A percentile compares a stretch with the other conserved stretches of the same genome.
phyloP scores from a whole-genome alignment of 2,888 invertebrate genomes.

The Drosophila paucipuncta region DNA sequence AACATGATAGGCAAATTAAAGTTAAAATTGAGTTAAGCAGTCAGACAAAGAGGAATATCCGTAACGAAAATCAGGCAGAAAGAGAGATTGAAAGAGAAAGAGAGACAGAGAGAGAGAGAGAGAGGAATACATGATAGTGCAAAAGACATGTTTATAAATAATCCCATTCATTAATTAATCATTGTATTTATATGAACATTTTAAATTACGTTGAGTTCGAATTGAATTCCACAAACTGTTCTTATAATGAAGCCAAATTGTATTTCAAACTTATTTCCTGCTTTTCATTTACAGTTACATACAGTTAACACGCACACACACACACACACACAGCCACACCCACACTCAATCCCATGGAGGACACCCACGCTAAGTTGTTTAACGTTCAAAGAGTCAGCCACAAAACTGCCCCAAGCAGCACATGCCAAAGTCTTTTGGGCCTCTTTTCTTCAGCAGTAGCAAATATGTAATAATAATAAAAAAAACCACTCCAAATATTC shows the following conservation, averaged over 20 bases:
- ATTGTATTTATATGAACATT: not conserved
- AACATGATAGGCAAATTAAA: not conserved
- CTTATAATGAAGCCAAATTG: not conserved
- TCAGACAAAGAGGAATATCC: not conserved
- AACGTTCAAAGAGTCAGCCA: not conserved
- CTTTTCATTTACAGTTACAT: not conserved
- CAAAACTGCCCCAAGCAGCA: slow-evolving; percentile 9
- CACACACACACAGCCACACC: not conserved
- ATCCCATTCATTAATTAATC: not conserved
- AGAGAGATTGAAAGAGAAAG: not conserved
- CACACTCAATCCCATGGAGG: not conserved
- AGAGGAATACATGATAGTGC: not conserved
- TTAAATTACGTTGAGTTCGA: not conserved
- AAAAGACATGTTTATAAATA: not conserved
- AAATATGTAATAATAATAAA: not conserved
- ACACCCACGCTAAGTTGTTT: not conserved
- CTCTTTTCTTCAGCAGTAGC: not conserved
- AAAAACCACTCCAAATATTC: not conserved
- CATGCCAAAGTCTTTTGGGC: slow-evolving; percentile 12
- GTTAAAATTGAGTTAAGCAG: not conserved
- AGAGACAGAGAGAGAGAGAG: not conserved
- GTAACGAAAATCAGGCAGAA: not conserved
- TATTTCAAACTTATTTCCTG: not conserved
- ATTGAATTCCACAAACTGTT: not conserved
- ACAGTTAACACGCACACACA: not conserved